Evolutionary conservation across 2,113 vertebrate species (phyloP).

Genomic region (Apodemus sylvaticus): DNA sequence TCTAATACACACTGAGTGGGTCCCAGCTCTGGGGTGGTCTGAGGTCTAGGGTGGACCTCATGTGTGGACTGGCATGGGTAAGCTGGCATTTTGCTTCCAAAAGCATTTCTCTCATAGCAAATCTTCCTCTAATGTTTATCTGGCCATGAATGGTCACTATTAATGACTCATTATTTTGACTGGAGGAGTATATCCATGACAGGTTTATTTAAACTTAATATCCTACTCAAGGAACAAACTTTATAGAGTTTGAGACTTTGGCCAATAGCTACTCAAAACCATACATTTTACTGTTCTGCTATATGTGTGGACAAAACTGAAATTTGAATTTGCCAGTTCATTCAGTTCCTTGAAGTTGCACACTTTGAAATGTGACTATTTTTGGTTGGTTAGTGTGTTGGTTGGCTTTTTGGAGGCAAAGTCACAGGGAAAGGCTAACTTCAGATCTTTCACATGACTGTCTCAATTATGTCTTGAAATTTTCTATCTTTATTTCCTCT

Average conservation of each 20-base stretch:
- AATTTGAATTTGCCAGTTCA: not conserved
- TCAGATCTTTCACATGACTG: not conserved
- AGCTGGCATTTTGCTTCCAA: not conserved
- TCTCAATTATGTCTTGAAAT: not conserved
- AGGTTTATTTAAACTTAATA: not conserved
- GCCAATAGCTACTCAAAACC: not conserved
- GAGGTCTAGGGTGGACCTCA: not conserved
- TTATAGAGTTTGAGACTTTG: not conserved
- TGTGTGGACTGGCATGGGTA: not conserved
- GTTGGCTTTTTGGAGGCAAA: not conserved
- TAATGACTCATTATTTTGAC: not conserved
- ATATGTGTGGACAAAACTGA: not conserved
- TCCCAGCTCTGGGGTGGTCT: not conserved
- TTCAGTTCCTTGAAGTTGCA: not conserved
- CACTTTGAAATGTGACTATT: not conserved
- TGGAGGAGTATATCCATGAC: not conserved
- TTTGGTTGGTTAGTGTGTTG: not conserved
- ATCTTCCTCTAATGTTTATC: not conserved
- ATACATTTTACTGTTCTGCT: not conserved
- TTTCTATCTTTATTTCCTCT: not conserved
- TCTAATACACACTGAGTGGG: not conserved
- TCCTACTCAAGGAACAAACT: not conserved
- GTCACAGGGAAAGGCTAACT: not conserved
- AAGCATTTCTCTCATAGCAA: not conserved
- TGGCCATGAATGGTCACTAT: not conserved